A percentile compares a stretch with the other conserved stretches of the same genome.
Conservation (phyloP, 2,113 vertebrate species). For the Ploceus nigricollis region DNA sequence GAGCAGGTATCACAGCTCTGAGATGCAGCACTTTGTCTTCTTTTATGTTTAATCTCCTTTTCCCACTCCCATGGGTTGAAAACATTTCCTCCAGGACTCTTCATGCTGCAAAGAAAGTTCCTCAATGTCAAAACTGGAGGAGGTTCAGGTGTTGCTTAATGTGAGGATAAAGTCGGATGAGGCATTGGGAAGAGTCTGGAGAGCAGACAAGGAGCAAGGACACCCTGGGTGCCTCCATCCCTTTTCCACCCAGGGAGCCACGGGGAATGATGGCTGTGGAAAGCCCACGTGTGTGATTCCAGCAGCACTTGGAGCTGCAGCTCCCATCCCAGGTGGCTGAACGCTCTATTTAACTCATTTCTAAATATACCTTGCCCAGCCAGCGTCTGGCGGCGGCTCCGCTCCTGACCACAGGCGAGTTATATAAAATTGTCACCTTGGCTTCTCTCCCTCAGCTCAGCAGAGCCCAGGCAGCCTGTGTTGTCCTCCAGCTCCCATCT, state of each 20-base stretch:
- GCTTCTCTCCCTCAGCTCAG: background rate
- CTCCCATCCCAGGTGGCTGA: background rate
- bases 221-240: background rate
- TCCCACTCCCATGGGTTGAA: background rate
- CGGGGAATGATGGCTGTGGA: accelerated
- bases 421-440: constrained; percentile 27
- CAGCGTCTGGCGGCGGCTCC: background rate
- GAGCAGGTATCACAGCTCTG: accelerated
- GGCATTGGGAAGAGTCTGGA: accelerated
- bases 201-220: background rate
- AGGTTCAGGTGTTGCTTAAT: background rate
- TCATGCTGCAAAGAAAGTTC: background rate
- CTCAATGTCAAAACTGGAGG: background rate
- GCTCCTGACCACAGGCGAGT: background rate
- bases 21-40: background rate
- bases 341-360: background rate
- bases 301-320: background rate
- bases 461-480: background rate
- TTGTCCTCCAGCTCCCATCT: background rate
- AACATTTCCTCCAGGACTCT: background rate
- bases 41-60: background rate
- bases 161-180: accelerated
- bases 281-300: background rate
- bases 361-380: constrained; percentile 18
- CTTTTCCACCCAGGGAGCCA: background rate